Evolutionary conservation across 1,140 invertebrate genomes (phyloP).

Genomic region (Chymomyza costata): DNA sequence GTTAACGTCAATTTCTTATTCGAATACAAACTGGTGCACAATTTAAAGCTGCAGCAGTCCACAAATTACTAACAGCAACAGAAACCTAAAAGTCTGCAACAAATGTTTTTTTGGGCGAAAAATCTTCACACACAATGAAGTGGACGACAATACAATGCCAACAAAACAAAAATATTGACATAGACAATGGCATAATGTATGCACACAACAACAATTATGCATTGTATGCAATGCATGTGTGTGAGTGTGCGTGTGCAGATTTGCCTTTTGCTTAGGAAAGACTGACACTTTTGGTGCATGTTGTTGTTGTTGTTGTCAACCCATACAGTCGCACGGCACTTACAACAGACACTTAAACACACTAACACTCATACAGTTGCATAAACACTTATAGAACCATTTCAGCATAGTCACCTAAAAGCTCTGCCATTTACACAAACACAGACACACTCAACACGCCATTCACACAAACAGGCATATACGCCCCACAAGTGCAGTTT

Average conservation of each 20-base stretch:
- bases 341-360: neutral
- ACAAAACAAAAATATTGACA: slow-evolving; percentile 63
- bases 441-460: slow-evolving; percentile 11
- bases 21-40: slow-evolving; percentile 8
- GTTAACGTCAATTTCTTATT: no score
- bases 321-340: slow-evolving; percentile 12
- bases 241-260: slow-evolving; percentile 3
- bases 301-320: slow-evolving; percentile 16
- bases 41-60: slow-evolving; percentile 50
- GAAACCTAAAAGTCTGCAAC: slow-evolving; percentile 53
- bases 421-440: slow-evolving; percentile 39
- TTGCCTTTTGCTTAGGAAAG: neutral
- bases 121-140: slow-evolving; percentile 12
- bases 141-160: slow-evolving; percentile 34
- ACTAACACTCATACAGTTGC: slow-evolving; percentile 41
- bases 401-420: slow-evolving; percentile 65
- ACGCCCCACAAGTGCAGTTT: slow-evolving; percentile 11
- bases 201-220: slow-evolving; percentile 31
- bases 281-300: no score
- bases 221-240: slow-evolving; percentile 7
- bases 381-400: slow-evolving; percentile 69
- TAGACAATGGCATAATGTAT: slow-evolving; percentile 66
- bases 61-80: slow-evolving; percentile 44
- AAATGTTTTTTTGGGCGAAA: slow-evolving; percentile 51
- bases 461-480: slow-evolving; percentile 12